Percentiles rank a stretch among this genome's conserved stretches.
These are phyloP conservation scores for Hesperophylax magnus DNA, from an alignment of 1,140 invertebrate species.

Conservation along the genomic window DNA sequence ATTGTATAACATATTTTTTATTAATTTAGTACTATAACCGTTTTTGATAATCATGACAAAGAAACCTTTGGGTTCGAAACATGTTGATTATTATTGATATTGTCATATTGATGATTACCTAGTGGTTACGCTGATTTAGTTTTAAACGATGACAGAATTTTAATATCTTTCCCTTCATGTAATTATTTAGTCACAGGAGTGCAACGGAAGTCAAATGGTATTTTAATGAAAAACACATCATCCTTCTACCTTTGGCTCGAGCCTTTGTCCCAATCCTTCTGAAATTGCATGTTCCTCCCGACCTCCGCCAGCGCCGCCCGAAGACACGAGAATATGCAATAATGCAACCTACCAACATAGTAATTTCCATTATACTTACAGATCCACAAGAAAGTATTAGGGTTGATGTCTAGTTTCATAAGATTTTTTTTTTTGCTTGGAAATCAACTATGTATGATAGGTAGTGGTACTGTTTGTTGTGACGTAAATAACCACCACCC, in stretches of 20 bases:
- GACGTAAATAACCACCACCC: too few relatives aligned
- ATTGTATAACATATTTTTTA: too few relatives aligned
- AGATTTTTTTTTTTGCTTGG: too few relatives aligned
- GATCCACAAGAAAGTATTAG: neutral
- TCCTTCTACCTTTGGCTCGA: neutral
- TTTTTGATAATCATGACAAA: too few relatives aligned
- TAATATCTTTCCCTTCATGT: neutral
- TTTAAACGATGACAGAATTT: neutral
- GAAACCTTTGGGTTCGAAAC: too few relatives aligned
- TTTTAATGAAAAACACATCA: constrained; percentile 17
- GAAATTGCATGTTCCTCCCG: constrained; percentile 10
- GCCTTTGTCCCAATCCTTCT: neutral
- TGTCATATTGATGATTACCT: too few relatives aligned
- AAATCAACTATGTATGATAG: too few relatives aligned
- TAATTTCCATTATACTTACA: neutral
- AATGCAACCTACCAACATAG: neutral
- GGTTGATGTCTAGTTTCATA: neutral
- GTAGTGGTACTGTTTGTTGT: too few relatives aligned
- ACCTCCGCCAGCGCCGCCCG: neutral
- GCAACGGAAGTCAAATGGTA: neutral
- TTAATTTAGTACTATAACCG: too few relatives aligned
- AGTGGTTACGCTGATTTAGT: too few relatives aligned
- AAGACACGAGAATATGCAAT: constrained; percentile 17
- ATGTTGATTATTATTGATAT: too few relatives aligned
- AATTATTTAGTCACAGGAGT: neutral